Percentiles rank a stretch among this genome's conserved stretches.
phyloP scores from a whole-genome alignment of 2,797 vertebrate species.

The Pteropus rufus region DNA sequence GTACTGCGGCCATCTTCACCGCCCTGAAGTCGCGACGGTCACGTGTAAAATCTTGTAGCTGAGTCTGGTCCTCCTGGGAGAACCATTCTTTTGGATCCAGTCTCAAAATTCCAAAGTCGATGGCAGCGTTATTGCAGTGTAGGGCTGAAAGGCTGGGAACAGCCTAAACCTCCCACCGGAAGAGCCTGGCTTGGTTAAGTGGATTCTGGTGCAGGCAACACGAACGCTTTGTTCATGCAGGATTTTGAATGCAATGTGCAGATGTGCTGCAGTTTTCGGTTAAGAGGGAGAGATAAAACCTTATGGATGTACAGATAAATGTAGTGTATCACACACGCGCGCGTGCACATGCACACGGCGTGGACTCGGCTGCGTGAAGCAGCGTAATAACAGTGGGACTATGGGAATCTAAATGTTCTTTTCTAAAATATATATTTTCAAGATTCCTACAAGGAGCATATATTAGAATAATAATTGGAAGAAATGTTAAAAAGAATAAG shows the following conservation, averaged over 20 bases:
- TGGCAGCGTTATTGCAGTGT: fast-evolving
- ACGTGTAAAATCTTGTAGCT: fast-evolving
- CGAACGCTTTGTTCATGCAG: neutral
- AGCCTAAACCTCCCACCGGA: fast-evolving
- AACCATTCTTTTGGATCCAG: neutral
- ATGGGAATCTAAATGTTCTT: neutral
- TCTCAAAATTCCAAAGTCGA: neutral
- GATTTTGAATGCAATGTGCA: neutral
- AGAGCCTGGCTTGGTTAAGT: neutral
- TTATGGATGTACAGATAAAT: neutral
- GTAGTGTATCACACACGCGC: fast-evolving
- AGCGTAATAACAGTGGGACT: fast-evolving
- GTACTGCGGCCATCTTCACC: conserved; percentile 68
- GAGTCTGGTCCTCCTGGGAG: neutral
- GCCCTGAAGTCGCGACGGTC: fast-evolving
- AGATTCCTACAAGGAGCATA: neutral
- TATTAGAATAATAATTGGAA: neutral
- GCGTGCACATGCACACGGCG: fast-evolving
- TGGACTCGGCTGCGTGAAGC: fast-evolving
- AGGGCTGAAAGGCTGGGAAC: too few relatives aligned
- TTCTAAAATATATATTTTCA: neutral
- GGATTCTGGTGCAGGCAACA: fast-evolving
- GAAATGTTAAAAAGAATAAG: neutral
- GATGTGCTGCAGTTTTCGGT: neutral
- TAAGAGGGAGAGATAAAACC: neutral